Percentiles rank a stretch among this genome's conserved stretches.
Evolutionary conservation across 2,888 invertebrate genomes (phyloP).

Genomic region (Orchesellides sinensis): DNA sequence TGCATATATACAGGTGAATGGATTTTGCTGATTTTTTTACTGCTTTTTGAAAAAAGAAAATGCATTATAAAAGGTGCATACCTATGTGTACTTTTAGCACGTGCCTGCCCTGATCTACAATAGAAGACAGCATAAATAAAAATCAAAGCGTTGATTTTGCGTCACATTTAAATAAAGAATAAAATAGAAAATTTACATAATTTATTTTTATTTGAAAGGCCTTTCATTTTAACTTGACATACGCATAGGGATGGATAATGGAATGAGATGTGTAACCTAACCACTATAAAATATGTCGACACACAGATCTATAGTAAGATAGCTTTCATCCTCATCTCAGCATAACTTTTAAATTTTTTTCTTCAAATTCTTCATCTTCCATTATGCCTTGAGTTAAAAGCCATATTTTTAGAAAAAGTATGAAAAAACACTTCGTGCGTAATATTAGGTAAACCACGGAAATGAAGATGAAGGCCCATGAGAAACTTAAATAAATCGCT

Average conservation of each 20-base stretch:
- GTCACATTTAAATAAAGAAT: no score
- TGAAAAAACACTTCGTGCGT: neutral
- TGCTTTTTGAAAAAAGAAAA: neutral
- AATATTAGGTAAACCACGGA: neutral
- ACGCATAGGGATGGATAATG: no score
- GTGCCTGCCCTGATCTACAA: no score
- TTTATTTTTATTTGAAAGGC: no score
- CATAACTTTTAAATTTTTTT: neutral
- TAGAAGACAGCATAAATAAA: no score
- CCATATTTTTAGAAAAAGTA: neutral
- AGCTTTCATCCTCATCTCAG: no score
- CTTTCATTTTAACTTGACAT: neutral
- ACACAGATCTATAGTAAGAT: neutral
- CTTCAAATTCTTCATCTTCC: conserved; percentile 29
- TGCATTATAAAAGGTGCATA: neutral
- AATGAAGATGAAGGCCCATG: conserved; percentile 2
- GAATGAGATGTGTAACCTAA: no score
- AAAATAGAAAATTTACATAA: no score
- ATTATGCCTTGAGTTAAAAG: neutral
- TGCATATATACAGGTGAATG: neutral
- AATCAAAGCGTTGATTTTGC: no score
- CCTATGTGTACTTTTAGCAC: neutral
- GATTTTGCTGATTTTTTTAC: neutral
- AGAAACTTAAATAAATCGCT: neutral
- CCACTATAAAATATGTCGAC: no score